Evolutionary conservation across 2,888 invertebrate species (phyloP).

Genomic region (Drosophila sordidapex): DNA sequence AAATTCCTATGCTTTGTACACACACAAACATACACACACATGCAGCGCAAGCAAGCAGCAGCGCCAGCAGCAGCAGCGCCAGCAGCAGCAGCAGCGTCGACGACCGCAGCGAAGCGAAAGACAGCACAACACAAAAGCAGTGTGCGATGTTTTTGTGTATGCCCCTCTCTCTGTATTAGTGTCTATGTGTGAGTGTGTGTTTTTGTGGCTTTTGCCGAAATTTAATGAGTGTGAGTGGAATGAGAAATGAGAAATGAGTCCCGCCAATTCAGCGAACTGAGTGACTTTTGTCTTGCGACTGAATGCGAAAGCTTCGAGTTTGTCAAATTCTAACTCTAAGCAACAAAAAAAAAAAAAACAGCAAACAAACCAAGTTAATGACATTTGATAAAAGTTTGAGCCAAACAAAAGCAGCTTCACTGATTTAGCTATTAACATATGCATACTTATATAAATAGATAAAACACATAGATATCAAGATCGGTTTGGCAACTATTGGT

Average conservation of each 20-base stretch:
- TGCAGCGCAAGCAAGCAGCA: constrained; percentile 4
- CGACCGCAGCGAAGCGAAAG: constrained; percentile 50
- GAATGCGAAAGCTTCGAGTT: constrained; percentile 9
- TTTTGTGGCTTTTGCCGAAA: constrained; percentile 54
- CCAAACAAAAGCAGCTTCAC: neutral
- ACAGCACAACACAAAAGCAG: constrained; percentile 48
- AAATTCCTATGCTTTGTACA: constrained; percentile 67
- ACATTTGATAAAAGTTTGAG: constrained; percentile 1
- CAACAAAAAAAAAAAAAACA: neutral
- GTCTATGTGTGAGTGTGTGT: constrained; percentile 9
- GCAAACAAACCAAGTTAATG: neutral
- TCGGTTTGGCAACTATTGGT: neutral
- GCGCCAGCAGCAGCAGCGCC: constrained; percentile 5
- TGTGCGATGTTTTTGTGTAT: constrained; percentile 40
- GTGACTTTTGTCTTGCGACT: constrained; percentile 41
- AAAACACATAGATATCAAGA: neutral
- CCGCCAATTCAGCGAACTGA: constrained; percentile 29
- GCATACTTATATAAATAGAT: neutral
- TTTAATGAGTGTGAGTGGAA: constrained; percentile 53
- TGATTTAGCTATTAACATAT: neutral
- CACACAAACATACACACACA: constrained; percentile 2
- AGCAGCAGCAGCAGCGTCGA: constrained; percentile 16
- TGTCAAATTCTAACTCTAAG: neutral
- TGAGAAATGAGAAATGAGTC: constrained; percentile 45
- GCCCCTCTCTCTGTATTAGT: constrained; percentile 24